Base-by-base conservation (phyloP, 2,888 invertebrate genomes). In the Netelia virgata region DNA sequence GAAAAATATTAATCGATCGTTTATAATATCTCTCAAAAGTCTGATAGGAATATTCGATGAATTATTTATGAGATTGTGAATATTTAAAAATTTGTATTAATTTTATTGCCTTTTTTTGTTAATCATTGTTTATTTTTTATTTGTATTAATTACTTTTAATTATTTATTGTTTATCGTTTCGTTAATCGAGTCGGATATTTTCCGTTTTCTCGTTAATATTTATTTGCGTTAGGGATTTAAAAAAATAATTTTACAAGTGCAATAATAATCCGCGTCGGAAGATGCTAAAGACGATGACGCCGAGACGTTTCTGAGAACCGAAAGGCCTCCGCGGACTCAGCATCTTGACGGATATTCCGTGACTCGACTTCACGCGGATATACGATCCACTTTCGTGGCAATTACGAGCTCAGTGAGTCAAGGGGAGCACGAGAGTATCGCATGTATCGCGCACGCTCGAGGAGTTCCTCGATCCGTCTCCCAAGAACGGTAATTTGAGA, bases 381-480 rank as follows among this genome's bases (percentile, higher is more conserved):
- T 80, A 76, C 76, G 80, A 80, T 84, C 84, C 84, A 84, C 84
- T 84, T 84, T 81, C 84, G 68, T 73, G 76, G 73, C 84, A 81
- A 84, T 84, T 84, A 84, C 84, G 73, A 76, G 73, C 61, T 61
- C 74, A 63, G 41, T 53, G 68, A 76, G 76, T 73, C 73, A 73
- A 73, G 73, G 36, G 75, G 16, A 76, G 68, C 72, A 63, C 43
- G 79, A 74, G 76, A 53, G 53, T 43, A 61, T 43, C n/a, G 78
- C 75, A 20, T 72, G 80, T 61, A 53, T 83, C 76, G 76, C 76
- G 76, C 61, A 63, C 68, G 23, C 20, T 43, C 70, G 66, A 70
- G 53, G 53, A 50, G 53, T 61, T n/a, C 68, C n/a, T 61, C 36
- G 1, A 36, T 36, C 36, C 36, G 36, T 36, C 36, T 20, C 59